A percentile compares a stretch with the other conserved stretches of the same genome.
Conservation (phyloP, 2,113 vertebrate species). For the Corythoichthys intestinalis region DNA sequence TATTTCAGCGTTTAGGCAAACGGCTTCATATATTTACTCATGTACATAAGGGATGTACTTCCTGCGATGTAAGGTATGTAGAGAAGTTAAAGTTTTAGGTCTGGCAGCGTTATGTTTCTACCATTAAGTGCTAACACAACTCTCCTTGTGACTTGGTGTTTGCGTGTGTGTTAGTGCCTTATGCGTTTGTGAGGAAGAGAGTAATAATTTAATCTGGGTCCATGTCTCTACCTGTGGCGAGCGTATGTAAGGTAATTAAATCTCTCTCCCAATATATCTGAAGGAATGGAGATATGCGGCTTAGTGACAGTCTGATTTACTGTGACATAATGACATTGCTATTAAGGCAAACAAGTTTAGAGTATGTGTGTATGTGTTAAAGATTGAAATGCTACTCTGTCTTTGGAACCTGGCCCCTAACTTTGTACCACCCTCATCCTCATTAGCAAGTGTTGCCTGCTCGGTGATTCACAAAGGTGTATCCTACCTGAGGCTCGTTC, state of each 20-base stretch:
- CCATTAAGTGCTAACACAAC: slow-evolving; percentile 29
- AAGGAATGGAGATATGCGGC: slow-evolving; percentile 43
- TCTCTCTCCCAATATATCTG: slow-evolving; percentile 47
- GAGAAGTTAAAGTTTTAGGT: neutral
- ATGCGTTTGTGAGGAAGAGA: neutral
- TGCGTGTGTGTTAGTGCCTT: neutral
- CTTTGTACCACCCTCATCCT: slow-evolving; percentile 4
- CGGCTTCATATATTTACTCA: neutral
- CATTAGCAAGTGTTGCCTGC: neutral
- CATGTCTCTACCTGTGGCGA: slow-evolving; percentile 51
- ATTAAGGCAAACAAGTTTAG: slow-evolving; percentile 16
- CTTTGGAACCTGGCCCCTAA: slow-evolving; percentile 1
- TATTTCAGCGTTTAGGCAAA: neutral
- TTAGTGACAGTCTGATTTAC: slow-evolving; percentile 49
- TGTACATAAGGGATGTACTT: slow-evolving; percentile 13
- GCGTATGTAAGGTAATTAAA: slow-evolving; percentile 55
- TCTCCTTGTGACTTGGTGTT: slow-evolving; percentile 3
- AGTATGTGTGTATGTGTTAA: neutral
- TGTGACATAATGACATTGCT: slow-evolving; percentile 42
- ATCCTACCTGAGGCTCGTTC: neutral
- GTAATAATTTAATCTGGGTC: slow-evolving; percentile 50
- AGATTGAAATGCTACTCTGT: neutral
- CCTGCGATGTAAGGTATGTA: slow-evolving; percentile 6
- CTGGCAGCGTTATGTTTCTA: slow-evolving; percentile 27
- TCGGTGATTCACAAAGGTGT: slow-evolving; percentile 1